A percentile compares a stretch with the other conserved stretches of the same genome.
phyloP scores from a whole-genome alignment of 2,888 invertebrate genomes.

The Auanema sp. region DNA sequence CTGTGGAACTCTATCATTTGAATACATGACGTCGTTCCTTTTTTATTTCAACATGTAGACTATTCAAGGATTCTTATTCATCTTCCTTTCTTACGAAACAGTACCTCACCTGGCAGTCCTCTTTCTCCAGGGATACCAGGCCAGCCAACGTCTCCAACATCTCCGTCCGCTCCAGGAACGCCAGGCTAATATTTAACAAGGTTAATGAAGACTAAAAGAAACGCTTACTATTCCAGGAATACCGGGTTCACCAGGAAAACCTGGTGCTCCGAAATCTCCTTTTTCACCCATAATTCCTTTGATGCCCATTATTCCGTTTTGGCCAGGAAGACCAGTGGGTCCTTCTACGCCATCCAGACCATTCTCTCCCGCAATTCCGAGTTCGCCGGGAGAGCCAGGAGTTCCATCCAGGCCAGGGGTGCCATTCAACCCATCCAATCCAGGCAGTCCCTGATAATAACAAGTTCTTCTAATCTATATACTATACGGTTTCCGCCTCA shows the following conservation, averaged over 20 bases:
- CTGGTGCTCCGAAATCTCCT: constrained; percentile 6
- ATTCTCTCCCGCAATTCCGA: neutral
- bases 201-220: too few relatives aligned
- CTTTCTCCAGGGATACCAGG: constrained; percentile 9
- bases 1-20: too few relatives aligned
- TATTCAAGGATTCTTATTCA: neutral
- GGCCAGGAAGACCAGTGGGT: constrained; percentile 6
- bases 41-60: constrained; percentile 1
- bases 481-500: neutral
- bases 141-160: constrained; percentile 3
- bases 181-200: neutral
- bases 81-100: neutral
- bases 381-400: neutral
- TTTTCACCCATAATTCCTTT: constrained; percentile 19
- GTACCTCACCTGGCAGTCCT: neutral
- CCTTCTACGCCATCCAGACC: neutral
- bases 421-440: neutral
- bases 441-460: neutral
- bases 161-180: neutral
- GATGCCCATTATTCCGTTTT: constrained; percentile 17
- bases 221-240: constrained; percentile 9
- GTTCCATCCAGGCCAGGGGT: neutral
- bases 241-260: constrained; percentile 8
- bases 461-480: neutral
- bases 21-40: neutral